Evolutionary conservation across 2,113 vertebrate species (phyloP), one percentile per base, ranked within the genome.

Genomic region (Eulemur rufifrons): DNA sequence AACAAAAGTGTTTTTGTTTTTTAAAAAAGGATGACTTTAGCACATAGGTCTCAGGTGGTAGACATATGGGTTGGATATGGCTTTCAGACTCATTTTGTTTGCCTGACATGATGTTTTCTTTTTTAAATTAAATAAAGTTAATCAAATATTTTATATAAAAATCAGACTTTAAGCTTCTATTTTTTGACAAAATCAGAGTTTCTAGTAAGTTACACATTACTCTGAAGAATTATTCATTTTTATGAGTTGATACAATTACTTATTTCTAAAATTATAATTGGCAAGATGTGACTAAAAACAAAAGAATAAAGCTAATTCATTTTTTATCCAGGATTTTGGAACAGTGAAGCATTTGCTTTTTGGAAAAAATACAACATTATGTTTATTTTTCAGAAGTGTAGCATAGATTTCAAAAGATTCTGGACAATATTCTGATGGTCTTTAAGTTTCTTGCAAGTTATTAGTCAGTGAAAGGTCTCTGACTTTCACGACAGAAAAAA

Each of bases 41-140:
- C 10, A 63, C 6, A 63, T 42, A 56, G 18, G 7, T 84, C 47
- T 90, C 42, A 85, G 6, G 25, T 42, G 13, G 47, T 25, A 71
- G 50, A 64, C 15, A 59, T 37, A 37, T 11, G 34, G 8, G 6
- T 50, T 80, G 37, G 56, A 50, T 52, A 27, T 32, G 59, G 37
- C 47, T 87, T 96, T 91, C 45, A 96, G 13, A 71, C 6, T 54
- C 45, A 59, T 69, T 81, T 78, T 50, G 39, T 76, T 96, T 69
- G 9, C 10, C 52, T 90, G 50, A 39, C 5, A 77, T 34, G 25
- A 47, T 73, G 4, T 32, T 50, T 83, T 80, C 64, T 56, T 66
- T 86, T 77, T 83, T 80, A 20, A 89, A 81, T 77, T 85, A 89
- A 95, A 71, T 81, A 86, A 95, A 71, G 52, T 59, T 94, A 50